Base-by-base conservation (phyloP, 2,888 invertebrate genomes). In the Hedya salicella region DNA sequence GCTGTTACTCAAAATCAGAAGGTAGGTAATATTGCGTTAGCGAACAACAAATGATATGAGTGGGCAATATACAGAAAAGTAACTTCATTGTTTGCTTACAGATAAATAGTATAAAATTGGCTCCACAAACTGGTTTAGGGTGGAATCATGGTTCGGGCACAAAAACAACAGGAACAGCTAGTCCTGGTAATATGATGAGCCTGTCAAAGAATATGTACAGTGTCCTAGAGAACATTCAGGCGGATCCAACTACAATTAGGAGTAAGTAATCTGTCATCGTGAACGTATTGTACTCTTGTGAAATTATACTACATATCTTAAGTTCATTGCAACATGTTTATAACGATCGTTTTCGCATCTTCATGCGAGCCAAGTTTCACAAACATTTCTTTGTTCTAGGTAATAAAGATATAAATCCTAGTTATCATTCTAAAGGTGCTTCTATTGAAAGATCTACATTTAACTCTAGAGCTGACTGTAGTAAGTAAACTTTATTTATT, bases 401-500 rank as follows among this genome's bases (percentile, higher is more conserved):
- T 66, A 87, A 80, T 73, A 87, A 89, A 73, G 91, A 91, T 59
- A 77, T 86, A 71, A 69, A 84, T 1, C 74, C 86, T 39, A 81
- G 75, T 69, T 91, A 90, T 72, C 85, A 89, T 71, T 86, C 91
- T 32, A 92, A 92, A 78, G 88, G 89, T 54, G 89, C 89, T 49
- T 93, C 93, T 2, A 92, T 92, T 65, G 93, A 93, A 75, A 80
- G 92, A 65, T 92, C 92, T 0, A 91, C 91, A 62, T 92, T 92
- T 70, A 91, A 86, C 70, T 86, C 90, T 13, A 82, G 87, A 76
- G 83, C 80, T 68, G 90, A 91, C 56, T 88, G 83, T 70, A 78
- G 90, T 91, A 77, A 88, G 89, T 88, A 70, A 30, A 17, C n/a
- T n/a, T 13, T 13, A 25, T 25, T 6, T 4, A 6, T 25, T 25